Base-by-base conservation (phyloP, 2,888 invertebrate species). In the Ernsta delagoae region DNA sequence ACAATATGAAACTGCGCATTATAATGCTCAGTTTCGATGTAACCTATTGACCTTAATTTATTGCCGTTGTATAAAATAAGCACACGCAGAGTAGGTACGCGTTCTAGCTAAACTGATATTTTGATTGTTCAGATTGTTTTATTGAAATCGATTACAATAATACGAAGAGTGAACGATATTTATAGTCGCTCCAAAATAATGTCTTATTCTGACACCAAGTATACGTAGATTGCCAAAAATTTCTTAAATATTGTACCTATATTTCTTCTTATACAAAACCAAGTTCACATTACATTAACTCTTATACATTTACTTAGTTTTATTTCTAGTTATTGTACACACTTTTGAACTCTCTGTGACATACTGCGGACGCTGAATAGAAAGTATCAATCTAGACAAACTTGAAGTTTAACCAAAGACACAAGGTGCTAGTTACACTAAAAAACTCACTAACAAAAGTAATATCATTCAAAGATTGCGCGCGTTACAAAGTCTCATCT, bases 1-100 rank as follows among this genome's bases (percentile, higher is more conserved):
- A 60, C 66, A 54, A 60, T 65, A 65, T 59, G 59, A 59, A 59
- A 66, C 66, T 65, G 60, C 66, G 53, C 60, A 43, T 36, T 41
- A 41, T 41, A 9, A 8, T 53, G 12, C 34, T 54, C 50, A 16
- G 66, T 66, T 60, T 66, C 60, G 43, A 66, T 16, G 60, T 60
- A 45, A 65, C 65, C 59, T 41, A 65, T 59, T 66, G 53, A 60
- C 66, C 66, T 34, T 43, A 60, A 60, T 59, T 34, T 34, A 36
- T 57, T 65, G 65, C 65, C 39, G 39, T 36, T 65, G 31, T 59
- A 24, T 31, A 6, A 11, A 53, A 63, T 39, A 31, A 56, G 41
- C 39, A 54, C 31, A 64, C 31, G 43, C 54, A 43, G 9, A 41
- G n/a, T n/a, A n/a, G n/a, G n/a, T n/a, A n/a, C n/a, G n/a, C 53